These are phyloP conservation scores for Euphonia xanthogaster DNA, from an alignment of 2,797 vertebrate species.

Conservation along the genomic window DNA sequence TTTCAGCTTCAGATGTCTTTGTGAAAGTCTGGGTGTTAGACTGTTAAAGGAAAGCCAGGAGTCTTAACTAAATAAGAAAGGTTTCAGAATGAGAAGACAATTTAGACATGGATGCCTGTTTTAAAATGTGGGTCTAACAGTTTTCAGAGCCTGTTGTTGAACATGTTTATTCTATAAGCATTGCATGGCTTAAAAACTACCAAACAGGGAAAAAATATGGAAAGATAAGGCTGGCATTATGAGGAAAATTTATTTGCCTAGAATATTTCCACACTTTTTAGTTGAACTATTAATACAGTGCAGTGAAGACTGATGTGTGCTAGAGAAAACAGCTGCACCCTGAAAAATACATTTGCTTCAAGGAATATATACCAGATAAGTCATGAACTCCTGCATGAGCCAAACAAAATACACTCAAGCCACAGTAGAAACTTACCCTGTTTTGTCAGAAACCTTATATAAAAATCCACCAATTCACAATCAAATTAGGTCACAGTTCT, in stretches of 20 bases:
- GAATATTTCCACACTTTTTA: neutral
- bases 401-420: neutral
- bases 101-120: neutral
- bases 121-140: neutral
- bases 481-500: neutral
- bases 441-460: neutral
- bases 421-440: neutral
- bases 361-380: rapidly evolving
- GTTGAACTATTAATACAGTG: neutral
- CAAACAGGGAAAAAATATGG: neutral
- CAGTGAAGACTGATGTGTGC: neutral
- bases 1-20: neutral
- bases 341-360: neutral
- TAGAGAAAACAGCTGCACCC: neutral
- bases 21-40: neutral
- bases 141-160: neutral
- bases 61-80: neutral
- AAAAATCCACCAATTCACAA: neutral
- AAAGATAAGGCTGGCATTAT: neutral
- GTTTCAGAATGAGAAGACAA: neutral
- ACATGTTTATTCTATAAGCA: neutral
- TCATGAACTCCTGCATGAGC: neutral
- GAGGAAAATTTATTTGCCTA: neutral
- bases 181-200: neutral
- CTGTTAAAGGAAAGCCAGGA: neutral